These are phyloP conservation scores for Ophion slaviceki DNA, from an alignment of 2,888 invertebrate genomes.

Conservation along the genomic window DNA sequence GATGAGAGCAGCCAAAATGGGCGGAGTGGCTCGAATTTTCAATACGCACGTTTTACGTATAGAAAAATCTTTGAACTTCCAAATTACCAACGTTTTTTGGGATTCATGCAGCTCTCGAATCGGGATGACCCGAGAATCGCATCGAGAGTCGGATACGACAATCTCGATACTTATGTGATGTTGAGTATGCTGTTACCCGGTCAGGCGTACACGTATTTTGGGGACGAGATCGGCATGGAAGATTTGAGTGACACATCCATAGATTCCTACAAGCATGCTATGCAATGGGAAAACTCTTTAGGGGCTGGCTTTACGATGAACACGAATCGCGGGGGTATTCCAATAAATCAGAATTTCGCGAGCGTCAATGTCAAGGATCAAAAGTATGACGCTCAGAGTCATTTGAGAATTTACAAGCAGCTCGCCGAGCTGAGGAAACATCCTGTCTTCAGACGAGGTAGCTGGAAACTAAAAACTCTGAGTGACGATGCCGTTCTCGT, in stretches of 20 bases:
- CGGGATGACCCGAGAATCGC: slow-evolving; percentile 76
- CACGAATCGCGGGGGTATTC: slow-evolving; percentile 68
- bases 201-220: slow-evolving; percentile 85
- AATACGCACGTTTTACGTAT: no score
- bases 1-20: not conserved
- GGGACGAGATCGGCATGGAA: slow-evolving; percentile 78
- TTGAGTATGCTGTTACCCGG: slow-evolving; percentile 85
- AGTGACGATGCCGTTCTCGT: no score
- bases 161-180: slow-evolving; percentile 84
- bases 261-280: slow-evolving; percentile 77
- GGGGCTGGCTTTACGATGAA: slow-evolving; percentile 77
- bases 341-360: slow-evolving; percentile 70
- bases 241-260: slow-evolving; percentile 56
- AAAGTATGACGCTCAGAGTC: slow-evolving; percentile 63
- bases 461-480: slow-evolving; percentile 69
- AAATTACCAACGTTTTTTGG: not conserved
- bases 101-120: slow-evolving; percentile 75
- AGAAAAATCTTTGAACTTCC: not conserved
- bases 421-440: slow-evolving; percentile 71
- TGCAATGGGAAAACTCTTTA: slow-evolving; percentile 79
- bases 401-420: slow-evolving; percentile 72
- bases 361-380: slow-evolving; percentile 73
- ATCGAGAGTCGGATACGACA: slow-evolving; percentile 73
- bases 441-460: slow-evolving; percentile 73
- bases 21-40: no score